Conservation (phyloP, 1,140 invertebrate species). For the Bicyclus anynana region DNA sequence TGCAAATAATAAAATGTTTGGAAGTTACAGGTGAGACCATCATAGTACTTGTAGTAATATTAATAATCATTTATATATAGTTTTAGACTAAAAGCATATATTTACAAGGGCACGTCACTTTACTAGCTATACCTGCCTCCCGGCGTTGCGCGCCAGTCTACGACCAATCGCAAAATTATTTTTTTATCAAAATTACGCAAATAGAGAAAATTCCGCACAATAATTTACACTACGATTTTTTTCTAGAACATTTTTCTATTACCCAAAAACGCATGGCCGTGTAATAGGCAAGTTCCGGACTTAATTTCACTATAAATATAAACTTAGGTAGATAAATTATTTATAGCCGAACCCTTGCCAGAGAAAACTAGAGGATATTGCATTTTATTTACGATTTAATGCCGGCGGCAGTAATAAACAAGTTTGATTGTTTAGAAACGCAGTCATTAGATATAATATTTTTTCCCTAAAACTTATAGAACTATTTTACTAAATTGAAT, state of each 20-base stretch:
- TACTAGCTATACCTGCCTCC: slow-evolving; percentile 54
- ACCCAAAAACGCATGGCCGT: too few relatives aligned
- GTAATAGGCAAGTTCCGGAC: too few relatives aligned
- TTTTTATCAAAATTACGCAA: background rate
- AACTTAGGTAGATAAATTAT: too few relatives aligned
- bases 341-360: background rate
- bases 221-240: too few relatives aligned
- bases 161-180: background rate
- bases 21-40: background rate
- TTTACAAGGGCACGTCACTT: slow-evolving; percentile 58
- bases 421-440: background rate
- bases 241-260: background rate
- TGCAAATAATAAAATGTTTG: background rate
- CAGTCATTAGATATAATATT: background rate
- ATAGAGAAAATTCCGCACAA: background rate
- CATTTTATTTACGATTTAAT: background rate
- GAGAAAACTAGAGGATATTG: background rate
- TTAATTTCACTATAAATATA: too few relatives aligned
- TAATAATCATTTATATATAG: slow-evolving; percentile 39
- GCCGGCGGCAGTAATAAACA: background rate
- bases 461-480: too few relatives aligned
- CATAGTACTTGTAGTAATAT: slow-evolving; percentile 29
- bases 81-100: slow-evolving; percentile 62
- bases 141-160: slow-evolving; percentile 14
- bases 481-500: background rate